These are phyloP conservation scores for Nothobranchius kuhntae DNA, from an alignment of 2,113 vertebrate species.

Conservation along the genomic window DNA sequence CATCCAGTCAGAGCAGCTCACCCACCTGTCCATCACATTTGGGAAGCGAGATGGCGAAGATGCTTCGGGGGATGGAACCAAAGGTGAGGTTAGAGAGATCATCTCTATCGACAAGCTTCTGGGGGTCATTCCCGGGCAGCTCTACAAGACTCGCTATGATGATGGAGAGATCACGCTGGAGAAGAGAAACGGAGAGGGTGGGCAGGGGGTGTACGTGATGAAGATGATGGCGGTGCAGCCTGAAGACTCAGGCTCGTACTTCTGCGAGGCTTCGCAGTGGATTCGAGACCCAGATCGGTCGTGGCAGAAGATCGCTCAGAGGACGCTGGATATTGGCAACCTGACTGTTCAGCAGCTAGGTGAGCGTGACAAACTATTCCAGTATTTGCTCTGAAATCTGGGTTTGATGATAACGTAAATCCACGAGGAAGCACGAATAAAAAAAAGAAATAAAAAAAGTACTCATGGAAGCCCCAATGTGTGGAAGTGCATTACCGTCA, in stretches of 20 bases:
- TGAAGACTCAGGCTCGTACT: constrained; percentile 82
- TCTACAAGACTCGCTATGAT: constrained; percentile 75
- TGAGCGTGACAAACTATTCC: constrained; percentile 63
- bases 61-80: constrained; percentile 19
- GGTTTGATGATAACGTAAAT: too few species aligned
- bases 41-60: constrained; percentile 64
- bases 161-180: constrained; percentile 81
- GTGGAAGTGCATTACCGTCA: too few species aligned
- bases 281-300: constrained; percentile 83
- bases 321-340: constrained; percentile 83
- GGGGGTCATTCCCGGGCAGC: constrained; percentile 66
- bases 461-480: too few species aligned
- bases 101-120: constrained; percentile 80
- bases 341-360: constrained; percentile 83
- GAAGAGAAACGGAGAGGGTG: constrained; percentile 77
- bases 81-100: constrained; percentile 76
- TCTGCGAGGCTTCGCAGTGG: constrained; percentile 86
- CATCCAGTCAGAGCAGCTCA: constrained; percentile 82
- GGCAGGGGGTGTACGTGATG: constrained; percentile 79
- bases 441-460: too few species aligned
- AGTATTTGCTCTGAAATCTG: not conserved
- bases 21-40: constrained; percentile 86
- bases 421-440: too few species aligned
- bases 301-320: constrained; percentile 86
- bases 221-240: constrained; percentile 77